Percentiles rank a stretch among this genome's conserved stretches.
Conservation (phyloP, 2,113 vertebrate genomes). For the Scophthalmus maximus region DNA sequence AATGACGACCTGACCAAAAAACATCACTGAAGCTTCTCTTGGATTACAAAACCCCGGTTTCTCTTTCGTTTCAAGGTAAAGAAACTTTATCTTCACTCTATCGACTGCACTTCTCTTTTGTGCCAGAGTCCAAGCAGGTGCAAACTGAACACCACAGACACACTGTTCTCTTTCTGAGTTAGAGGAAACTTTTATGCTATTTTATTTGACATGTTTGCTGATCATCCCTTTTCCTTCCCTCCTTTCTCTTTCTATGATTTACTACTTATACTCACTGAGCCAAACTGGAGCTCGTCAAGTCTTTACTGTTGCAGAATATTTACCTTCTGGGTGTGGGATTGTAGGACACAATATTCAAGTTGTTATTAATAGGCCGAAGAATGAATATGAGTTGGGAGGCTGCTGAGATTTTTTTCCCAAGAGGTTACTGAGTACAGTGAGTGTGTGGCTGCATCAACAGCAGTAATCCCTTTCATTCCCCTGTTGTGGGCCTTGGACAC, state of each 20-base stretch:
- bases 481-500: constrained; percentile 27
- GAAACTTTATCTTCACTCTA: not conserved
- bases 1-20: no score
- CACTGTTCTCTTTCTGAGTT: constrained; percentile 22
- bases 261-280: not conserved
- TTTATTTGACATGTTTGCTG: not conserved
- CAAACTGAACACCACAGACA: no score
- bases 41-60: constrained; percentile 64
- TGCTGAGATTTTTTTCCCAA: not conserved
- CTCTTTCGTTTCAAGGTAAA: constrained; percentile 57
- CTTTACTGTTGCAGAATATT: constrained; percentile 26
- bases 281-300: constrained; percentile 1
- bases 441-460: not conserved
- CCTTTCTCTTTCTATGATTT: not conserved
- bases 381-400: not conserved
- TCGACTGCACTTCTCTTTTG: not conserved
- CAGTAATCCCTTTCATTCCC: constrained; percentile 41
- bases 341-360: constrained; percentile 15
- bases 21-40: no score
- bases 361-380: constrained; percentile 2
- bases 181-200: not conserved
- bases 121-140: constrained; percentile 63
- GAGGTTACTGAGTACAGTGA: constrained; percentile 29
- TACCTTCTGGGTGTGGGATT: constrained; percentile 51
- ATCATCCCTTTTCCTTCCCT: not conserved